These are phyloP conservation scores for Catonia carolina DNA, from an alignment of 2,888 invertebrate genomes.

Conservation along the genomic window DNA sequence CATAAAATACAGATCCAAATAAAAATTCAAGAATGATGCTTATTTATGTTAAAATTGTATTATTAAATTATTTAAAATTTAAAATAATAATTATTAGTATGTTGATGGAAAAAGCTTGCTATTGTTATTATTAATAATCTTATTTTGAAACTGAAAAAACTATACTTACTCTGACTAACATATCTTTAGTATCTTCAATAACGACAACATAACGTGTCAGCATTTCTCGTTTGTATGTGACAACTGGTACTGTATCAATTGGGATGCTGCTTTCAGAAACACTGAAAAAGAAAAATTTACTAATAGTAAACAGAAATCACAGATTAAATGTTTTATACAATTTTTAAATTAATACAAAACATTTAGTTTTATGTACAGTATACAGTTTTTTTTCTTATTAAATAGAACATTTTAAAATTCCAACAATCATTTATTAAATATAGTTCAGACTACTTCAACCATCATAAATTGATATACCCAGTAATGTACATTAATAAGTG, in stretches of 20 bases:
- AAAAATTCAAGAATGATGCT: no score
- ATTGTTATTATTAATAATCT: neutral
- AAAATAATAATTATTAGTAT: neutral
- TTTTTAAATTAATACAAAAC: neutral
- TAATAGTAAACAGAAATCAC: slow-evolving; percentile 1
- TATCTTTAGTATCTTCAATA: slow-evolving; percentile 53
- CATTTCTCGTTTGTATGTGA: slow-evolving; percentile 48
- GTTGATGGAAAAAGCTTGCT: no score
- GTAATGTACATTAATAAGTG: no score
- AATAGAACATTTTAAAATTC: no score
- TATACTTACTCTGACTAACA: slow-evolving; percentile 45
- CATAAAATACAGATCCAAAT: no score
- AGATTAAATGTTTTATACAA: slow-evolving; percentile 29
- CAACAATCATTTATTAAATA: no score
- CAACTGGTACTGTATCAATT: slow-evolving; percentile 45
- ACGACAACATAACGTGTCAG: slow-evolving; percentile 51
- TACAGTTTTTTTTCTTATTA: no score
- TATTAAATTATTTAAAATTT: no score
- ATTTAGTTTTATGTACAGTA: neutral
- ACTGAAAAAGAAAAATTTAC: slow-evolving; percentile 31
- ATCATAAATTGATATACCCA: no score
- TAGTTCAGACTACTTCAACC: no score
- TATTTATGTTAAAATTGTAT: no score
- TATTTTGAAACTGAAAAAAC: neutral
- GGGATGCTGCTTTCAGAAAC: slow-evolving; percentile 29